Percentiles rank a stretch among this genome's conserved stretches.
Evolutionary conservation across 2,113 vertebrate genomes (phyloP).

Genomic region (Malaclemys terrapin): DNA sequence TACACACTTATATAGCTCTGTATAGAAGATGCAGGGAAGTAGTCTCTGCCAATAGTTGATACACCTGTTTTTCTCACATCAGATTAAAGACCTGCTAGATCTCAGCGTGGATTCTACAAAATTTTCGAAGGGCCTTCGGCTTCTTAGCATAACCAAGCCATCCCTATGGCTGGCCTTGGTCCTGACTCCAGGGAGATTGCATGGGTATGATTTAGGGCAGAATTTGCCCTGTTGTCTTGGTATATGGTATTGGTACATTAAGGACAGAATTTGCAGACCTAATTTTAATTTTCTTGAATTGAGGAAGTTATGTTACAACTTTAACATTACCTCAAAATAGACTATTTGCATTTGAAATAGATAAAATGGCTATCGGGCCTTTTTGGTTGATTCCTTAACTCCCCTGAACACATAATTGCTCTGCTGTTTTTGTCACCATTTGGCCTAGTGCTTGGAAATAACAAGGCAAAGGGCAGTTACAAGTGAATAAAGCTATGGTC

Average conservation of each 20-base stretch:
- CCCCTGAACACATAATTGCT: not conserved
- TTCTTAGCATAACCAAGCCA: not conserved
- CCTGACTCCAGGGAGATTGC: not conserved
- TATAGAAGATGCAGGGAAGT: not conserved
- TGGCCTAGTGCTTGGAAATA: not conserved
- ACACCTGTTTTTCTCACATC: not conserved
- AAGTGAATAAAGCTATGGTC: not conserved
- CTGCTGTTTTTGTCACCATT: conserved; percentile 2
- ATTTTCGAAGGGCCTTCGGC: not conserved
- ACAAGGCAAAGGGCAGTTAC: not conserved
- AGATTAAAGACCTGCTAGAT: not conserved
- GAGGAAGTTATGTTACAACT: conserved; percentile 19
- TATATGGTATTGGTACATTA: not conserved
- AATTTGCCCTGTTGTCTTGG: not conserved
- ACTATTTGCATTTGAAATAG: conserved; percentile 14
- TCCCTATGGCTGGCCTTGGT: not conserved
- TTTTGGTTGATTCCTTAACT: not conserved
- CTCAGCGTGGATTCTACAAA: not conserved
- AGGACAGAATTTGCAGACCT: not conserved
- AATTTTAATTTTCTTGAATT: conserved; percentile 3
- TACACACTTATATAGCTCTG: not conserved
- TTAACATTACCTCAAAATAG: not conserved
- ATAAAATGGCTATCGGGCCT: not conserved
- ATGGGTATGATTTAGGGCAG: not conserved
- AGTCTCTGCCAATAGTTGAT: not conserved